Conservation (phyloP, 2,888 invertebrate species). For the Rotaria socialis region DNA sequence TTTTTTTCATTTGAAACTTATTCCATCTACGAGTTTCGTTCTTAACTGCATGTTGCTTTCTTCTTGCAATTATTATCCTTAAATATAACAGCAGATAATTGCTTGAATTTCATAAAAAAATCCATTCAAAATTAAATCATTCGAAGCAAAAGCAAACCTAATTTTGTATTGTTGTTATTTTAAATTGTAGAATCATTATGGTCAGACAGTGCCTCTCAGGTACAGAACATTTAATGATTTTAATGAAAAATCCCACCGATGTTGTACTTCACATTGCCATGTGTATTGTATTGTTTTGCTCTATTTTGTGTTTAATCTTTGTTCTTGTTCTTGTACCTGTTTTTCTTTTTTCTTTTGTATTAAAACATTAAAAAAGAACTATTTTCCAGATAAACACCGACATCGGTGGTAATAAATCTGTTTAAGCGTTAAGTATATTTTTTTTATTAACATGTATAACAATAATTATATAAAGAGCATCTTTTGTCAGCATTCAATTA, state of each 20-base stretch:
- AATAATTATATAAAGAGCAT: not conserved
- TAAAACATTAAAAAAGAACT: not conserved
- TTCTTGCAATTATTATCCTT: not conserved
- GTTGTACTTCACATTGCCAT: not conserved
- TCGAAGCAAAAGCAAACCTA: too few species aligned
- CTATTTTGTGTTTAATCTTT: not conserved
- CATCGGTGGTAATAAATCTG: not conserved
- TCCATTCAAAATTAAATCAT: too few species aligned
- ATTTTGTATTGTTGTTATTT: not conserved
- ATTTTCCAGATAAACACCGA: not conserved
- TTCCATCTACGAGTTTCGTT: too few species aligned
- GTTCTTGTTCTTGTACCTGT: too few species aligned
- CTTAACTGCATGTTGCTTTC: not conserved
- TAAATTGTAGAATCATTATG: not conserved
- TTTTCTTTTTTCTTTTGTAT: not conserved
- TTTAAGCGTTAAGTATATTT: not conserved
- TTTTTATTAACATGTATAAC: too few species aligned
- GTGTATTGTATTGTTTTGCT: not conserved
- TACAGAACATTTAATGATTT: not conserved
- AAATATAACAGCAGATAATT: too few species aligned
- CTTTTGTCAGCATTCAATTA: not conserved
- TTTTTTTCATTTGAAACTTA: too few species aligned
- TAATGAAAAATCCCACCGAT: not conserved
- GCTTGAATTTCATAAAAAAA: too few species aligned
- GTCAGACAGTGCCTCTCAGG: conserved; percentile 11